A percentile compares a stretch with the other conserved stretches of the same genome.
phyloP scores from a whole-genome alignment of 2,797 vertebrate species.

The Microcaecilia unicolor region DNA sequence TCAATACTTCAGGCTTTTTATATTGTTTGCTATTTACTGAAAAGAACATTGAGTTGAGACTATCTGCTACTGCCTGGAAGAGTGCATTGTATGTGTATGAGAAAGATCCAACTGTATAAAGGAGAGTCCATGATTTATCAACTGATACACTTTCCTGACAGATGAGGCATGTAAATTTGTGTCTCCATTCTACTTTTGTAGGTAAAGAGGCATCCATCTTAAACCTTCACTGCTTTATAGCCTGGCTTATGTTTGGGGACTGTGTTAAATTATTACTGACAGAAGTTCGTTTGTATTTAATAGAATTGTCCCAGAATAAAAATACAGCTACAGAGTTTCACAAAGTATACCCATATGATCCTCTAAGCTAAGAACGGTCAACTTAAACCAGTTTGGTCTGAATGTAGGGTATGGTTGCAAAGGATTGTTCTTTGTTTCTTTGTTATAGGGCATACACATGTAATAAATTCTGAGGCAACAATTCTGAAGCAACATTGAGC shows the following conservation, averaged over 20 bases:
- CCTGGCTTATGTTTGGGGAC: neutral
- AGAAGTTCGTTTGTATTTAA: neutral
- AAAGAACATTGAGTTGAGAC: neutral
- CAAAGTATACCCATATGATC: too few relatives aligned
- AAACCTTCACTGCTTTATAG: slow-evolving; percentile 4
- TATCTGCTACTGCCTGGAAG: slow-evolving; percentile 2
- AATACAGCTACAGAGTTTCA: neutral
- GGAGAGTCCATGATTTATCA: slow-evolving; percentile 1
- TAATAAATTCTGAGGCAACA: too few relatives aligned
- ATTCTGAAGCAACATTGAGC: too few relatives aligned
- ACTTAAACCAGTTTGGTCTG: too few relatives aligned
- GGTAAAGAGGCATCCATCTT: neutral
- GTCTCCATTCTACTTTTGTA: neutral
- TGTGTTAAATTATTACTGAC: neutral
- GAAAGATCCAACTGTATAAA: neutral
- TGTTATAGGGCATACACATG: too few relatives aligned
- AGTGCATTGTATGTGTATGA: too few relatives aligned
- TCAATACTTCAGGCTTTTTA: slow-evolving; percentile 5
- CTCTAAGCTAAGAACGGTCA: too few relatives aligned
- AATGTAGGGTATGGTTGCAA: too few relatives aligned
- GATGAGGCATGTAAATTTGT: neutral
- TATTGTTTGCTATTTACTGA: neutral
- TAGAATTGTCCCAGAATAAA: neutral
- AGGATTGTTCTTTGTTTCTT: too few relatives aligned
- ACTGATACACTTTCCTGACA: neutral